A percentile compares a stretch with the other conserved stretches of the same genome.
Evolutionary conservation across 2,113 vertebrate genomes (phyloP).

Genomic region (Fregata magnificens): DNA sequence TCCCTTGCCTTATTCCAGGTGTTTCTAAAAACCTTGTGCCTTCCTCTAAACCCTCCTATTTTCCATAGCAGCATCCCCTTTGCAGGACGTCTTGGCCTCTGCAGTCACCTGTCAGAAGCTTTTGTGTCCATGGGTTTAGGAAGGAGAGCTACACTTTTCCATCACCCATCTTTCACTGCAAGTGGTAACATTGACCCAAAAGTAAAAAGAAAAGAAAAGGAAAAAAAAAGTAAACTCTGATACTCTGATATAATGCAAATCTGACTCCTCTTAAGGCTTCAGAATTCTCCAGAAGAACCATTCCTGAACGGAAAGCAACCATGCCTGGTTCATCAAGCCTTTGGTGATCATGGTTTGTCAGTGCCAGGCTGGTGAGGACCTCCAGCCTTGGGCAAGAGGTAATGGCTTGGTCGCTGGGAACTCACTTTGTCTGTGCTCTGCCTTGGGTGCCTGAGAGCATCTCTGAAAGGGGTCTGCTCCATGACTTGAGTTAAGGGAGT

Average conservation of each 20-base stretch:
- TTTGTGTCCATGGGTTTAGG: background rate
- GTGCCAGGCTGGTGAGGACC: background rate
- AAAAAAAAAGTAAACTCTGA: too few relatives aligned
- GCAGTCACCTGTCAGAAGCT: background rate
- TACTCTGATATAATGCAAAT: background rate
- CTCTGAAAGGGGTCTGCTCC: background rate
- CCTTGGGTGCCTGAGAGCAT: background rate
- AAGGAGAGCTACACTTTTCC: background rate
- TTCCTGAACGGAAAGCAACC: too few relatives aligned
- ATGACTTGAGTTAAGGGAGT: background rate
- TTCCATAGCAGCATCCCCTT: background rate
- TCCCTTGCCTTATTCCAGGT: background rate
- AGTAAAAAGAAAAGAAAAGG: background rate
- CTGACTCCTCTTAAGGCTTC: background rate
- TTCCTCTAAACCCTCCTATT: background rate
- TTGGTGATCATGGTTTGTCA: background rate
- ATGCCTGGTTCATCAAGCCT: background rate
- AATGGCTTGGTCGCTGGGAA: too few relatives aligned
- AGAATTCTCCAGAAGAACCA: background rate
- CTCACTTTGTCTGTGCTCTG: background rate
- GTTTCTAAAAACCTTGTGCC: background rate
- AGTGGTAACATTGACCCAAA: background rate
- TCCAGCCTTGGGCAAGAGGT: background rate
- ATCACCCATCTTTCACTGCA: background rate
- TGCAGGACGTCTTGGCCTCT: background rate